These are phyloP conservation scores for Lophotis ruficrista DNA, from an alignment of 2,113 vertebrate species.

Conservation along the genomic window DNA sequence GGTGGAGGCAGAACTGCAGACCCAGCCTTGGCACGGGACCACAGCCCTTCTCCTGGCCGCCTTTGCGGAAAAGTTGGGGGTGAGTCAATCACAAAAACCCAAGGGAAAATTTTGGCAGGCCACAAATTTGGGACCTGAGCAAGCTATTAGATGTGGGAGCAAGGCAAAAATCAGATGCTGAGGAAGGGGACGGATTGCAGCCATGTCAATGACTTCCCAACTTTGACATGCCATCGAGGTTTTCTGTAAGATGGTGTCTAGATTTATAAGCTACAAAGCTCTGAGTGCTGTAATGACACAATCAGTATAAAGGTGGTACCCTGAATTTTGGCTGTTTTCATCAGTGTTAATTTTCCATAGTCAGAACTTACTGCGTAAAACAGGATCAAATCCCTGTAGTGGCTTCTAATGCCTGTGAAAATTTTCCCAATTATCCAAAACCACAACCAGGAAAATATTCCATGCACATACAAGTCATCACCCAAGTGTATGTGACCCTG, in stretches of 20 bases:
- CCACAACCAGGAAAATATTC: neutral
- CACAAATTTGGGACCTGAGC: neutral
- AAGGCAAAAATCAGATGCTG: neutral
- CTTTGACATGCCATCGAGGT: too few species aligned
- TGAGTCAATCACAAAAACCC: neutral
- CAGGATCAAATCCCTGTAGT: neutral
- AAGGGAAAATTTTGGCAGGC: neutral
- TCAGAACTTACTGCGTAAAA: neutral
- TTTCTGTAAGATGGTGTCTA: neutral
- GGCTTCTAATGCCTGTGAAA: neutral
- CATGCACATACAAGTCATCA: neutral
- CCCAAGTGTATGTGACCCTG: neutral
- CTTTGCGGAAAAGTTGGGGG: neutral
- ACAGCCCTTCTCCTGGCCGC: rapidly evolving
- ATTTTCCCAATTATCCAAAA: neutral
- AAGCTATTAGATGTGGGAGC: neutral
- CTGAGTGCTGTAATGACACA: neutral
- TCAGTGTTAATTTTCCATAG: neutral
- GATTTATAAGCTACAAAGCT: neutral
- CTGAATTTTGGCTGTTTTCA: neutral
- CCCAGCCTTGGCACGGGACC: neutral
- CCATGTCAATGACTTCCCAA: neutral
- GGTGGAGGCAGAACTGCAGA: neutral
- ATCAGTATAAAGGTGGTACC: neutral
- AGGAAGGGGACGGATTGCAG: neutral